These are phyloP conservation scores for Cydia strobilella DNA, from an alignment of 1,140 invertebrate species.

Conservation along the genomic window DNA sequence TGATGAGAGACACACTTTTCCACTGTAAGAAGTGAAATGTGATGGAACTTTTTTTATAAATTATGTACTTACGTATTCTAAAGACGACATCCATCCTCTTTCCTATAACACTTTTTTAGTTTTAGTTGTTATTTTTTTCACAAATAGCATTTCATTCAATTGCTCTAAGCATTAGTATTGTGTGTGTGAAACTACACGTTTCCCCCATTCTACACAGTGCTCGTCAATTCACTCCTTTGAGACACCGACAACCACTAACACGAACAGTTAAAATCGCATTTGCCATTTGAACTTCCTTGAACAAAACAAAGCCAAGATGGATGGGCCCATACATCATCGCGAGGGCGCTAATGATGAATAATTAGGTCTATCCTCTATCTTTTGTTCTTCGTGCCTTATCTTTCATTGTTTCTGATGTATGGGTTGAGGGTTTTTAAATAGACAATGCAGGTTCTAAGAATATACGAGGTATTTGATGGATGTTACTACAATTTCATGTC, in stretches of 20 bases:
- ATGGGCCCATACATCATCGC: slow-evolving; percentile 53
- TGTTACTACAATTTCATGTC: too few relatives aligned
- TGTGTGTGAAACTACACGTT: too few relatives aligned
- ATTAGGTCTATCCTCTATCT: slow-evolving; percentile 49
- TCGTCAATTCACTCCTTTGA: slow-evolving; percentile 10
- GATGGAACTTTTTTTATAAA: too few relatives aligned
- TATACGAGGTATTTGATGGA: background rate
- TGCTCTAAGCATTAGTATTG: background rate
- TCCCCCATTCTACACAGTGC: background rate
- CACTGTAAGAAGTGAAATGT: too few relatives aligned
- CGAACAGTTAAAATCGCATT: slow-evolving; percentile 7
- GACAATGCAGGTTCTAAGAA: background rate
- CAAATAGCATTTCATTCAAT: too few relatives aligned
- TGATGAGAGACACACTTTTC: too few relatives aligned
- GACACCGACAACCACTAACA: background rate
- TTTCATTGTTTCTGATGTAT: slow-evolving; percentile 32
- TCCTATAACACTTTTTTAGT: too few relatives aligned
- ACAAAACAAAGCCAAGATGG: slow-evolving; percentile 50
- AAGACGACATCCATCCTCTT: too few relatives aligned
- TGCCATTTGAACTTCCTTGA: slow-evolving; percentile 10
- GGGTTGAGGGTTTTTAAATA: background rate
- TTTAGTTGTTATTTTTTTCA: too few relatives aligned
- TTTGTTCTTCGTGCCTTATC: slow-evolving; percentile 42
- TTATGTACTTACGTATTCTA: too few relatives aligned
- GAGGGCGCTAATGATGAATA: slow-evolving; percentile 56